Evolutionary conservation across 2,888 invertebrate genomes (phyloP), one percentile per base, ranked within the genome.

Genomic region (Lumbricus terrestris): DNA sequence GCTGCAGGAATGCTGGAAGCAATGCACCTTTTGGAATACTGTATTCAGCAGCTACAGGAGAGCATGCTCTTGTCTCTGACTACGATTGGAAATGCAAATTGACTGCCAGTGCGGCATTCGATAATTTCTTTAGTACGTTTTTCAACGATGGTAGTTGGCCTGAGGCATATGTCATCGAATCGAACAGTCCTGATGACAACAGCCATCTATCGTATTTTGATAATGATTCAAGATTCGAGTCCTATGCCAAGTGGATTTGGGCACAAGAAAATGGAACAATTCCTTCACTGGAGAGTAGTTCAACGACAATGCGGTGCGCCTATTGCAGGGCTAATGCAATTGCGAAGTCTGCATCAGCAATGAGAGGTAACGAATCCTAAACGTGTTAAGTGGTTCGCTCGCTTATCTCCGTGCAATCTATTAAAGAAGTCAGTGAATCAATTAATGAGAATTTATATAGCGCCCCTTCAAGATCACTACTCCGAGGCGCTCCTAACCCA

Each of bases 21-120:
- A 8, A 29, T 69, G 69, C 69, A 69, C 69, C 69, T 69, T 69
- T 69, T 69, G 69, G 69, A 69, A 29, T 69, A n/a, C 69, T 69
- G 1, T 69, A 69, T 69, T 69, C 69, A 16, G 69, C 69, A 16
- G 69, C n/a, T n/a, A 69, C 29, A 69, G 69, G 69, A 69, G 13
- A 29, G 8, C 69, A 69, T 11, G 69, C n/a, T n/a, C 69, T 69
- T n/a, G 69, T 69, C 11, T 69, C 69, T 69, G 69, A 69, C 69
- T 69, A 69, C 69, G 69, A 69, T 69, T 69, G 69, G 69, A 69
- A 69, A 69, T 69, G 69, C 69, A 69, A n/a, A 69, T 69, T 69
- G 69, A n/a, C 69, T 69, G 8, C 69, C 11, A 69, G 69, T 69
- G 8, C 69, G 11, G 69, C n/a, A n/a, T n/a, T 69, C n/a, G n/a